A percentile compares a stretch with the other conserved stretches of the same genome.
phyloP scores from a whole-genome alignment of 2,888 invertebrate species.

The Pteria penguin region DNA sequence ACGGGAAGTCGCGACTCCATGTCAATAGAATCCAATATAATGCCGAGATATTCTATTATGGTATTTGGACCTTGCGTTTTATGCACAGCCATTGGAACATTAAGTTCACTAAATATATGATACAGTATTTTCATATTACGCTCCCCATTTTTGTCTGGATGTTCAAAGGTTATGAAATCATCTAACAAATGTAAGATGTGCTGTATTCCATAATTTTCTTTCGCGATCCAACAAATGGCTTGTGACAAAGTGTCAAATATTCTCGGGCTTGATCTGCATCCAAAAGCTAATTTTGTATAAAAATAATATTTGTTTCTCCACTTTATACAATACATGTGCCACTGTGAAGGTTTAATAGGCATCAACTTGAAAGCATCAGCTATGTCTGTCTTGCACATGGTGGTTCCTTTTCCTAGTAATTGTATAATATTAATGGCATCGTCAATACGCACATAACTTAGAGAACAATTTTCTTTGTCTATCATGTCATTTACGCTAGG shows the following conservation, averaged over 20 bases:
- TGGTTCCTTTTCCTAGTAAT: slow-evolving; percentile 19
- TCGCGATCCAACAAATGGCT: slow-evolving; percentile 47
- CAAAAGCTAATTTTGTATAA: slow-evolving; percentile 36
- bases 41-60: slow-evolving; percentile 30
- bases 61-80: slow-evolving; percentile 28
- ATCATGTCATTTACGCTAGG: too few species aligned
- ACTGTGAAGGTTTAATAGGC: slow-evolving; percentile 32
- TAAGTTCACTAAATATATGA: slow-evolving; percentile 28
- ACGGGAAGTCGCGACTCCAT: slow-evolving; percentile 37
- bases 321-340: slow-evolving; percentile 34
- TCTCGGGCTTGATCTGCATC: slow-evolving; percentile 34
- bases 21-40: slow-evolving; percentile 6
- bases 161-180: slow-evolving; percentile 40
- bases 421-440: slow-evolving; percentile 42
- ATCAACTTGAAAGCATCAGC: slow-evolving; percentile 41
- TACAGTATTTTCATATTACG: slow-evolving; percentile 16
- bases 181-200: slow-evolving; percentile 32
- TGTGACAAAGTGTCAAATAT: slow-evolving; percentile 39
- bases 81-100: slow-evolving; percentile 30
- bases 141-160: slow-evolving; percentile 4
- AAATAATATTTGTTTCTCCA: slow-evolving; percentile 41
- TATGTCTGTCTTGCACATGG: slow-evolving; percentile 47
- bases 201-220: slow-evolving; percentile 34
- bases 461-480: too few species aligned
- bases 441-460: slow-evolving; percentile 46